Conservation (phyloP, 1,140 invertebrate species). For the Ylistrum balloti region DNA sequence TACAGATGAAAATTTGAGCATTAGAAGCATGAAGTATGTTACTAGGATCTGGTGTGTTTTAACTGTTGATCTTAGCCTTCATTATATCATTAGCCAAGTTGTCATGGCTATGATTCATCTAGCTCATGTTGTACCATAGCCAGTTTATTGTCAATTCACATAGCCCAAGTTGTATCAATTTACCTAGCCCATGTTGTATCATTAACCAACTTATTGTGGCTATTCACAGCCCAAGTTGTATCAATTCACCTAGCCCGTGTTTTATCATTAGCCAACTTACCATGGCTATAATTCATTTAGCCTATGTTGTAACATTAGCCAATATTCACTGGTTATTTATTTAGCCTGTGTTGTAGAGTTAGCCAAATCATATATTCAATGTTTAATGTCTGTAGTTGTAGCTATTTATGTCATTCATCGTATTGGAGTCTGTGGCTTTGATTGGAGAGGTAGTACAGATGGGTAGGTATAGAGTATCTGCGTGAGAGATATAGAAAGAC, state of each 20-base stretch:
- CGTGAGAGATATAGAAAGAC: too few relatives aligned
- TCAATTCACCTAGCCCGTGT: not conserved
- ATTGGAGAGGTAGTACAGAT: too few relatives aligned
- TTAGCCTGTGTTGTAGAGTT: not conserved
- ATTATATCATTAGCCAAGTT: too few relatives aligned
- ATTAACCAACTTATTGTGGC: too few relatives aligned
- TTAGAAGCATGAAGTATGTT: slow-evolving; percentile 29
- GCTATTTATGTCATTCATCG: slow-evolving; percentile 5
- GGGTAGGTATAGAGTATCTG: too few relatives aligned
- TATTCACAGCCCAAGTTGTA: too few relatives aligned
- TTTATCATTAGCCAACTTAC: not conserved
- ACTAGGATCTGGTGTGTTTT: slow-evolving; percentile 9
- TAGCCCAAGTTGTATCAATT: too few relatives aligned
- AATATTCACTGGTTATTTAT: slow-evolving; percentile 2
- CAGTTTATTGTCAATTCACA: too few relatives aligned
- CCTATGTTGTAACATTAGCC: slow-evolving; percentile 25
- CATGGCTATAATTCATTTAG: not conserved
- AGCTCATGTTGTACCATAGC: too few relatives aligned
- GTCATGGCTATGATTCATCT: too few relatives aligned
- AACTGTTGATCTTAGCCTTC: not conserved
- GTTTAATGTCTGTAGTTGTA: not conserved
- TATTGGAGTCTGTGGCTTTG: not conserved
- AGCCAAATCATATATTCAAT: not conserved
- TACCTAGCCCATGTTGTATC: too few relatives aligned
- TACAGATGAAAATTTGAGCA: slow-evolving; percentile 28